phyloP scores from a whole-genome alignment of 2,113 vertebrate species.

The Euleptes europaea region DNA sequence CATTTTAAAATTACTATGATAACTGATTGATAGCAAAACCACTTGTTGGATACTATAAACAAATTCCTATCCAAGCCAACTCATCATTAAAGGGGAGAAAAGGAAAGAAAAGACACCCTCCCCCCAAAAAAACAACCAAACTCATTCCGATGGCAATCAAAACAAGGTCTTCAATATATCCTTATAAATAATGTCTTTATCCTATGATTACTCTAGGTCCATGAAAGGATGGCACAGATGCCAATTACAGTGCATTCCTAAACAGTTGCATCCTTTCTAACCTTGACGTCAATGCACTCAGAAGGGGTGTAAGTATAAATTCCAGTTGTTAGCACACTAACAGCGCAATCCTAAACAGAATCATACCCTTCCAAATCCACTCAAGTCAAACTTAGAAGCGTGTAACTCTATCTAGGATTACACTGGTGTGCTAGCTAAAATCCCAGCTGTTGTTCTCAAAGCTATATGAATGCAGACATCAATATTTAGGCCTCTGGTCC shows the following conservation, averaged over 20 bases:
- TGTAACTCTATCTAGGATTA: too few relatives aligned
- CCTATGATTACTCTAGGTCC: background rate
- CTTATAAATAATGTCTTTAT: background rate
- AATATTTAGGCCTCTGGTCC: background rate
- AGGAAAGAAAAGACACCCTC: background rate
- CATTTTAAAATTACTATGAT: background rate
- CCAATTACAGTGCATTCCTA: background rate
- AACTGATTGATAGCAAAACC: background rate
- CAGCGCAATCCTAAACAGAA: too few relatives aligned
- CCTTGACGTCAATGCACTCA: too few relatives aligned
- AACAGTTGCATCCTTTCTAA: too few relatives aligned
- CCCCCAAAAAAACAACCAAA: too few relatives aligned
- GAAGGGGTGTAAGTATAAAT: too few relatives aligned
- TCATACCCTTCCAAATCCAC: too few relatives aligned
- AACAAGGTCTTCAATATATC: background rate
- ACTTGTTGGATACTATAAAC: background rate
- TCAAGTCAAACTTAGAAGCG: too few relatives aligned
- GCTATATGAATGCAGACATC: constrained; percentile 16
- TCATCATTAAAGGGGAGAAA: constrained; percentile 5
- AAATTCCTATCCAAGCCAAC: background rate
- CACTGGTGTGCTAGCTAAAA: background rate
- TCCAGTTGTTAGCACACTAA: too few relatives aligned
- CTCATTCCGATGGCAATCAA: background rate
- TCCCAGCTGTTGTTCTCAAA: background rate
- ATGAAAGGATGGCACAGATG: background rate